phyloP scores from a whole-genome alignment of 1,140 invertebrate species.

The Belonocnema kinseyi region DNA sequence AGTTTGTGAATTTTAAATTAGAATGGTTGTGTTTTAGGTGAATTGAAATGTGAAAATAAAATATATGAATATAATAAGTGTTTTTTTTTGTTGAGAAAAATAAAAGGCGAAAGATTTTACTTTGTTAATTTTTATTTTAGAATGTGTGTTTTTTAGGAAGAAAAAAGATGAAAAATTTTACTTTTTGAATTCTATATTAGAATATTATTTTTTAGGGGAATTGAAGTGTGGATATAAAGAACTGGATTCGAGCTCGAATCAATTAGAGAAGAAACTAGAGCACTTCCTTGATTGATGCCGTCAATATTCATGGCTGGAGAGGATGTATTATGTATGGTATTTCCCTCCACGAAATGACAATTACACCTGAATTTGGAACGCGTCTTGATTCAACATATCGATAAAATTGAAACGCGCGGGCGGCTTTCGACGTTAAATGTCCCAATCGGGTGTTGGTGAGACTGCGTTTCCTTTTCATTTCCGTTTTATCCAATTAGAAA shows the following conservation, averaged over 20 bases:
- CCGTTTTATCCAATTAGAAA: constrained; percentile 27
- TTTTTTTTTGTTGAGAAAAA: too few relatives aligned
- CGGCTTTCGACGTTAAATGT: constrained; percentile 24
- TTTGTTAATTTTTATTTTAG: too few relatives aligned
- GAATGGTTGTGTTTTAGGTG: too few relatives aligned
- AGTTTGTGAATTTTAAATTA: too few relatives aligned
- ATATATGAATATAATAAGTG: too few relatives aligned
- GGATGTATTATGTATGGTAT: constrained; percentile 8
- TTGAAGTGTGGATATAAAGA: neutral
- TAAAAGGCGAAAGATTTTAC: too few relatives aligned
- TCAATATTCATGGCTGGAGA: constrained; percentile 4
- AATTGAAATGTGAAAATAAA: too few relatives aligned
- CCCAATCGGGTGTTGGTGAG: constrained; percentile 7
- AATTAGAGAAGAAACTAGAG: constrained; percentile 20
- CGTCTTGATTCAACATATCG: constrained; percentile 5
- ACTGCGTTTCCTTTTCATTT: constrained; percentile 22
- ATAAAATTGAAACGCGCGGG: constrained; percentile 2
- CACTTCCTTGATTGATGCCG: constrained; percentile 16
- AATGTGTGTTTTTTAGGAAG: too few relatives aligned
- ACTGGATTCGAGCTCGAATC: neutral
- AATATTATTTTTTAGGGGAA: too few relatives aligned
- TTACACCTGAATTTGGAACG: constrained; percentile 6
- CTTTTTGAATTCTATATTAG: too few relatives aligned
- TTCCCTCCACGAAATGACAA: constrained; percentile 20
- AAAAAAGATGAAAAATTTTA: too few relatives aligned